Evolutionary conservation across 2,888 invertebrate genomes (phyloP).

Genomic region (Caenorhabditis sp.): DNA sequence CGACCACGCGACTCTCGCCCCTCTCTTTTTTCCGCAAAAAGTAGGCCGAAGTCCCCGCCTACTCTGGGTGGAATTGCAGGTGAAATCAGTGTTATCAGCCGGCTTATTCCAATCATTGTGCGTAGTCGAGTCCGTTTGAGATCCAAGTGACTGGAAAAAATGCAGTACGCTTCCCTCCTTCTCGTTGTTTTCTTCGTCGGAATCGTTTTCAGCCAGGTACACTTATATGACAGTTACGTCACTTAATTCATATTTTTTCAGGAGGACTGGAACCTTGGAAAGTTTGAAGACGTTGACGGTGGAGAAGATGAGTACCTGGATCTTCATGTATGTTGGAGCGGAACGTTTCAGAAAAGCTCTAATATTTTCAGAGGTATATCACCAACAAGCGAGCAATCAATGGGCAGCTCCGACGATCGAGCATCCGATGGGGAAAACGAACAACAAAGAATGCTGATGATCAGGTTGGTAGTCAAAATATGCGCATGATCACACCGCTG

Average conservation of each 20-base stretch:
- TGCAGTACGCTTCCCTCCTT: slow-evolving; percentile 31
- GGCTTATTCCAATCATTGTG: slow-evolving; percentile 1
- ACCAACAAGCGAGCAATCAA: slow-evolving; percentile 49
- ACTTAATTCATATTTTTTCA: neutral
- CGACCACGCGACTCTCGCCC: too few species aligned
- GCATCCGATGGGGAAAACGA: slow-evolving; percentile 55
- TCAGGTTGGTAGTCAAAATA: slow-evolving; percentile 4
- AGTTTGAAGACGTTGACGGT: neutral
- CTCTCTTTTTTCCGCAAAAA: neutral
- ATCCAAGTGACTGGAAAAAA: slow-evolving; percentile 11
- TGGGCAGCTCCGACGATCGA: slow-evolving; percentile 45
- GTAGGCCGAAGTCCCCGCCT: slow-evolving; percentile 31
- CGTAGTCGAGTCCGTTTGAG: neutral
- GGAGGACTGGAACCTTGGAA: slow-evolving; percentile 13
- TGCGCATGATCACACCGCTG: too few species aligned
- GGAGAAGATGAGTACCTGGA: slow-evolving; percentile 17
- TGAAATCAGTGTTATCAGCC: slow-evolving; percentile 15
- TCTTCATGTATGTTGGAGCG: slow-evolving; percentile 34
- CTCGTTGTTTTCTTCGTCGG: slow-evolving; percentile 27
- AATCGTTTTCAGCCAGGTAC: slow-evolving; percentile 27
- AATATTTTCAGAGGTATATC: slow-evolving; percentile 34
- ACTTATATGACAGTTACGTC: too few species aligned
- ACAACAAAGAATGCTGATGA: neutral
- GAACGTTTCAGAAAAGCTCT: too few species aligned
- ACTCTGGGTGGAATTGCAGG: slow-evolving; percentile 21